Evolutionary conservation across 2,113 vertebrate genomes (phyloP), one percentile per base, ranked within the genome.

Genomic region (Tragelaphus buxtoni): DNA sequence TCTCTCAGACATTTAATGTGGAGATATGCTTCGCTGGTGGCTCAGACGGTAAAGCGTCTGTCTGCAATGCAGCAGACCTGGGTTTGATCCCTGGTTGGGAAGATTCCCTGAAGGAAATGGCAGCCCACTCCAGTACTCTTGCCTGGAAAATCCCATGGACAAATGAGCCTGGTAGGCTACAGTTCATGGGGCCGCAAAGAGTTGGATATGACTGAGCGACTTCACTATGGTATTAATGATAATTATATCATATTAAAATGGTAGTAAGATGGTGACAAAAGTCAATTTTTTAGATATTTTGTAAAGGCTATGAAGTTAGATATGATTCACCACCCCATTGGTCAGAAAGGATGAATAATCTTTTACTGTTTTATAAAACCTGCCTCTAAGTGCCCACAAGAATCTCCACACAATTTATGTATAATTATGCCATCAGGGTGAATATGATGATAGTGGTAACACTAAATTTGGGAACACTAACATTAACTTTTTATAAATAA

Each of bases 201-300:
- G n/a, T 39, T 18, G 18, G 18, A 39, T 0, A 5, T 0, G 0
- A 72, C n/a, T 72, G 65, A 72, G 65, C 0, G 4, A 39, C n/a
- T 39, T 72, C n/a, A 72, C n/a, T 72, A 39, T 28, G 32, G 12
- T 9, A 45, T 69, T 90, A 88, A 49, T 58, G 56, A 39, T 42
- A 83, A 61, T 88, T 56, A 92, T 2, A 16, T 47, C 55, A 53
- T n/a, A 58, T 51, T 77, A 69, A 74, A 51, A 63, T 53, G 14
- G 7, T 58, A 69, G 35, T 72, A 81, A 93, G 17, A 94, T n/a
- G 32, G 7, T 93, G 10, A 39, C 10, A 77, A 63, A 96, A 91
- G 0, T 82, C 20, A 87, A 53, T 82, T 85, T 72, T 56, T 82
- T 90, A 92, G 76, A 47, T 85, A 92, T n/a, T 92, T 87, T 45